Evolutionary conservation across 2,797 vertebrate genomes (phyloP).

Genomic region (Chromobotia macracanthus): DNA sequence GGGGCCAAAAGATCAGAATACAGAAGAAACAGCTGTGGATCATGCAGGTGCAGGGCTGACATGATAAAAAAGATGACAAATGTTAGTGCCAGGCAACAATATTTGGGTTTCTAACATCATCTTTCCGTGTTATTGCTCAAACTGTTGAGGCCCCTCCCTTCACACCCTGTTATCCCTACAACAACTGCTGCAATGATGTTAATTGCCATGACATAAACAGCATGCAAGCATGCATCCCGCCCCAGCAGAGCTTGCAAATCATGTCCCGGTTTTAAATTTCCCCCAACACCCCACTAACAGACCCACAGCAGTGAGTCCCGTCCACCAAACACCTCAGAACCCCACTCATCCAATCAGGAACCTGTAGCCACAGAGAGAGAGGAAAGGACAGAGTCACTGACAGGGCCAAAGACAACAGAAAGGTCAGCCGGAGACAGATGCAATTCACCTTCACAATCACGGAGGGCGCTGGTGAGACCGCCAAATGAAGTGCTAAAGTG

Average conservation of each 20-base stretch:
- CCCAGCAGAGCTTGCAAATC: conserved; percentile 66
- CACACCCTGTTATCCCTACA: conserved; percentile 44
- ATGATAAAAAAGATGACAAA: conserved; percentile 63
- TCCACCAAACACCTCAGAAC: conserved; percentile 96
- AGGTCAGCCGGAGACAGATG: background rate
- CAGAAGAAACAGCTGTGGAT: conserved; percentile 54
- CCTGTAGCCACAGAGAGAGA: conserved; percentile 88
- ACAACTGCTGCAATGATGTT: conserved; percentile 79
- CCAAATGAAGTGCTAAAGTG: background rate
- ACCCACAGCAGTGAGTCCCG: conserved; percentile 90
- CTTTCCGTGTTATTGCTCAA: conserved; percentile 35
- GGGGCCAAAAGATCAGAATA: conserved; percentile 27
- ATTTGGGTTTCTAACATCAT: conserved; percentile 36
- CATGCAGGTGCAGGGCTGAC: conserved; percentile 88
- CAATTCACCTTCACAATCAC: background rate
- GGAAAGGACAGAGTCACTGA: conserved; percentile 49
- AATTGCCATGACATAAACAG: conserved; percentile 82
- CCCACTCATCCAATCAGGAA: conserved; percentile 97
- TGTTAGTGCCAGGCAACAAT: conserved; percentile 76
- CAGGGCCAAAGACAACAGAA: conserved; percentile 2
- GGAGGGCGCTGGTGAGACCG: background rate
- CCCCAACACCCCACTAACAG: conserved; percentile 70
- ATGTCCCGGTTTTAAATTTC: conserved; percentile 60
- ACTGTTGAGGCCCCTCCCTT: too few relatives aligned
- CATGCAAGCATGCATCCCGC: conserved; percentile 94